Evolutionary conservation across 2,113 vertebrate species (phyloP), one percentile per base, ranked within the genome.

Genomic region (Oncorhynchus gorbuscha): DNA sequence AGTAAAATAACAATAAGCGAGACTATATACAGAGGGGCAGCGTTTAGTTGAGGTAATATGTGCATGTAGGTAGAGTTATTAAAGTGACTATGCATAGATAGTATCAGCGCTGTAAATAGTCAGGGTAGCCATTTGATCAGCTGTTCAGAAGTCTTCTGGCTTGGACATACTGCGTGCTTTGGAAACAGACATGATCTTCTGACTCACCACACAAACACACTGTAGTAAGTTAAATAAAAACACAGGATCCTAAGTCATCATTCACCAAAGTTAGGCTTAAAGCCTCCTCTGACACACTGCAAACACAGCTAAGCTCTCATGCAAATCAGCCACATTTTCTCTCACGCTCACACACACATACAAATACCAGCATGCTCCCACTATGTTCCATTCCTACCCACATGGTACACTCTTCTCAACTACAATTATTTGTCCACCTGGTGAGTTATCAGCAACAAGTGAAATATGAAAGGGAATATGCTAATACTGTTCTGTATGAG

Each of bases 161-260:
- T 35, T 6, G 5, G 5, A 6, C 5, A 1, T 3, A 9, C 83
- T 79, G 79, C 67, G 71, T 64, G 72, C 79, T 86, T 84, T 87
- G 89, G 87, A 91, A 86, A 87, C 80, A 82, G 75, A 91, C 83
- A 84, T 86, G 86, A 55, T 22, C 79, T 71, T 3, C 45, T 88
- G 90, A 92, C 75, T 88, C 89, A 89, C 75, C 45, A n/a, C 2
- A 16, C 67, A 7, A 24, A 45, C 67, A 18, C 5, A n/a, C 1
- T 35, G 98, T 88, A 99, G 93, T 92, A 99, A 99, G 91, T 62
- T 18, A 32, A 6, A 8, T 16, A 32, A 14, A 7, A 28, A 45
- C 20, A 35, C 66, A 13, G 3, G 32, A 35, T 16, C 2, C 5
- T n/a, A n/a, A 35, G 39, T 99, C 96, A 92, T 8, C 62, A 51